Base-by-base conservation (phyloP, 2,888 invertebrate species). In the Piscicola geometra region DNA sequence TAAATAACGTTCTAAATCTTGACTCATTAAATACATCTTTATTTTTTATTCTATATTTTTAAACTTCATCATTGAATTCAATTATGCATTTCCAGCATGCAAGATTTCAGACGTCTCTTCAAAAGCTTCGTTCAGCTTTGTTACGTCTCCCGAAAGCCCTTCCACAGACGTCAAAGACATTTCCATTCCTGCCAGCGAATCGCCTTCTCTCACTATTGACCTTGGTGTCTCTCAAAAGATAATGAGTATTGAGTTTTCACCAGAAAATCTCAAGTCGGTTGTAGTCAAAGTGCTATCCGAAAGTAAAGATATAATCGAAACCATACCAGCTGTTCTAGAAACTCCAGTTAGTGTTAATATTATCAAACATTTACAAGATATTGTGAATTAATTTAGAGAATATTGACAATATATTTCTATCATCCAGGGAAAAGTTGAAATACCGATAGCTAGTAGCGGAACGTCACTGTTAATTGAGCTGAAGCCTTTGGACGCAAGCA, bases 201-300 rank as follows among this genome's bases (percentile, higher is more conserved):
- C 60, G 3, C 60, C 60, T 21, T 3, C 25, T 18, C 25, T 56
- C n/a, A 25, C 21, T 25, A 9, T 56, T 5, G n/a, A 25, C 3
- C 41, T 69, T 33, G 69, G 69, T 18, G 35, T 1, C 33, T 21
- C 41, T 36, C n/a, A 25, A 36, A 5, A 18, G n/a, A 32, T 69
- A 1, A 69, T 2, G 69, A 33, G 21, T 30, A 32, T 69, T 69
- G 69, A 35, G 41, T 36, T 69, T 28, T 9, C 3, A 1, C n/a
- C 28, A 35, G 69, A 69, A 30, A 69, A 69, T 69, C 21, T 69
- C 2, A 18, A 33, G 28, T 69, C 69, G 21, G 21, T 69, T 28
- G 41, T 30, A n/a, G 15, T 69, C 1, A 69, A 33, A 36, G 69
- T 69, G 1, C 35, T 36, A n/a, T 25, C 35, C 35, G 41, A 33